Evolutionary conservation across 2,797 vertebrate species (phyloP).

Genomic region (Cirrhinus molitorella): DNA sequence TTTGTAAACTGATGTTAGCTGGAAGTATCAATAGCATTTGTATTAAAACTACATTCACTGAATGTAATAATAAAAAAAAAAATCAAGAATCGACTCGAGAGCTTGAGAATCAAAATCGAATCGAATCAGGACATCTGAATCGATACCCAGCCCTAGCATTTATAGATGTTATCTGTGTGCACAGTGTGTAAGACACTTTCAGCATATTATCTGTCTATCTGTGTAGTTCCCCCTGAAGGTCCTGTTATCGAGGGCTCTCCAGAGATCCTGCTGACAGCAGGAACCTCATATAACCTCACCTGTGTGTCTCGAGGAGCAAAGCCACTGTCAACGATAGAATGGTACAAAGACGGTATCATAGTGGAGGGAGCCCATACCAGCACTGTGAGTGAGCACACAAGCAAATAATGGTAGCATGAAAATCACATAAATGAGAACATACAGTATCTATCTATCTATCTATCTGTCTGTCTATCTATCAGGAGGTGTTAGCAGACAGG

Average conservation of each 20-base stretch:
- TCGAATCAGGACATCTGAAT: too few species aligned
- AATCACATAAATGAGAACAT: slow-evolving; percentile 4
- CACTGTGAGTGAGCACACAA: slow-evolving; percentile 79
- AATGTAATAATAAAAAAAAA: too few species aligned
- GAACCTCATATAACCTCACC: slow-evolving; percentile 89
- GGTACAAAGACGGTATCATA: slow-evolving; percentile 86
- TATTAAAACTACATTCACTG: too few species aligned
- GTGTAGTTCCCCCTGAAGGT: slow-evolving; percentile 90
- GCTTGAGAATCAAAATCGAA: too few species aligned
- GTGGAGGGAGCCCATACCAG: slow-evolving; percentile 85
- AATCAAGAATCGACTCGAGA: too few species aligned
- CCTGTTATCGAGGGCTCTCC: slow-evolving; percentile 88
- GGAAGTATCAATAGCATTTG: too few species aligned
- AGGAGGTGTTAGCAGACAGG: slow-evolving; percentile 90
- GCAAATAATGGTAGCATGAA: neutral
- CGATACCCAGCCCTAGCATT: too few species aligned
- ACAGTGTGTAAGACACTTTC: neutral
- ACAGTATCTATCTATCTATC: neutral
- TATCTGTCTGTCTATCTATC: neutral
- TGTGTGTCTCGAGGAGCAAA: slow-evolving; percentile 91
- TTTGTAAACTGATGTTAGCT: too few species aligned
- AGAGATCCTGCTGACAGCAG: slow-evolving; percentile 89
- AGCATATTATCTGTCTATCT: slow-evolving; percentile 31
- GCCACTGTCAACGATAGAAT: slow-evolving; percentile 88
- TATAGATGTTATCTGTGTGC: neutral